Base-by-base conservation (phyloP, 2,797 vertebrate species). In the Australoheros facetus region DNA sequence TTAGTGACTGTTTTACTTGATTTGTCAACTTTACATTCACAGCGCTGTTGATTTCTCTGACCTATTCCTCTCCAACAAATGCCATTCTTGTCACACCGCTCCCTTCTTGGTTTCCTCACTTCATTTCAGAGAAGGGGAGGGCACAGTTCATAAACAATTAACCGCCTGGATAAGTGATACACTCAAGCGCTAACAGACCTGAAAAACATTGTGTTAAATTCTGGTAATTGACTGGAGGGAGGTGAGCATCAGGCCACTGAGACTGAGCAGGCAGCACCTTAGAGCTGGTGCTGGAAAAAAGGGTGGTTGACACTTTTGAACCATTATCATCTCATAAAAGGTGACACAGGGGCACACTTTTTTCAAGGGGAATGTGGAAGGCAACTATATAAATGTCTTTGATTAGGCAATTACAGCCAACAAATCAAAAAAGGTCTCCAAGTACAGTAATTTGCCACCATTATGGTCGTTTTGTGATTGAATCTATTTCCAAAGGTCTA, bases 61-160 rank as follows among this genome's bases (percentile, higher is more conserved):
- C 87, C 90, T 81, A 34, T 86, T 85, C 80, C 80, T 73, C 80
- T 87, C 70, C 42, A 80, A 56, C 74, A 83, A 87, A 86, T 86
- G 87, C 73, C 85, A 84, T 77, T 86, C 74, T 81, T 88, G 89
- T 91, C 90, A 85, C 87, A 86, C 58, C 85, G 86, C 83, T 82
- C 78, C 79, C 88, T 88, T 85, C 87, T 86, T 58, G 62, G 69
- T 87, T 87, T 83, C 83, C 88, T 91, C 85, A 80, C 85, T 88
- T 89, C 86, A 78, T 91, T 81, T 88, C 78, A 88, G 86, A 83
- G 80, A 89, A 82, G 77, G 89, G 92, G 88, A 84, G 88, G 91
- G 87, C 82, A 86, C 80, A 89, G 92, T 93, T 94, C 91, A 94
- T 93, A 94, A 95, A 93, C 93, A 95, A 94, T 94, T 94, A 94